These are phyloP conservation scores for Halocynthia aurantium DNA, from an alignment of 23 tunicate genomes.

Conservation along the genomic window DNA sequence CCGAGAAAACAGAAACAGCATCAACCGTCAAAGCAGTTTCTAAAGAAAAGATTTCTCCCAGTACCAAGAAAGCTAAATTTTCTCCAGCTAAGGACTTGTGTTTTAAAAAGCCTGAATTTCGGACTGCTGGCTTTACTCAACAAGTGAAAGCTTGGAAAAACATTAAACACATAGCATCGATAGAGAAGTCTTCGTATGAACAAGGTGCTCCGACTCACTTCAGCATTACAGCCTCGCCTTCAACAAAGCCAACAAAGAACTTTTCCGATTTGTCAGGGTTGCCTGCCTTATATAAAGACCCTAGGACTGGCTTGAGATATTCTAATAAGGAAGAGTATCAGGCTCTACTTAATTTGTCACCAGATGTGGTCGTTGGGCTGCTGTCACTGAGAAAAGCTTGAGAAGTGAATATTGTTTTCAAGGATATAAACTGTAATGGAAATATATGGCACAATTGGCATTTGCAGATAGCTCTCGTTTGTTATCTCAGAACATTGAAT, in stretches of 20 bases:
- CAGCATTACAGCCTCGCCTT: slow-evolving; percentile 53
- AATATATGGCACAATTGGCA: too few species aligned
- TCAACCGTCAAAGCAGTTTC: not conserved
- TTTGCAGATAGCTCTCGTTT: too few species aligned
- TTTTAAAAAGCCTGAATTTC: slow-evolving; percentile 61
- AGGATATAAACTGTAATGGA: too few species aligned
- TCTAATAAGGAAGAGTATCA: slow-evolving; percentile 64
- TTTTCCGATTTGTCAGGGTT: slow-evolving; percentile 78
- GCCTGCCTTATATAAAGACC: slow-evolving; percentile 69
- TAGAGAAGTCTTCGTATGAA: slow-evolving; percentile 36
- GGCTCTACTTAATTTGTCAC: slow-evolving; percentile 39
- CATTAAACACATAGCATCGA: slow-evolving; percentile 45
- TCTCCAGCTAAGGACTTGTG: not conserved
- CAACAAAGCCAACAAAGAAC: slow-evolving; percentile 57
- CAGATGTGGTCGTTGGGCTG: slow-evolving; percentile 53
- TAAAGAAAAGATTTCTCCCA: too few species aligned
- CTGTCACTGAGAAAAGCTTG: slow-evolving; percentile 43
- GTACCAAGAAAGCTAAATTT: too few species aligned
- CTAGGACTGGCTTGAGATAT: slow-evolving; percentile 55
- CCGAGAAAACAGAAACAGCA: not conserved
- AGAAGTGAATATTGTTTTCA: too few species aligned
- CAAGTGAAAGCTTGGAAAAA: slow-evolving; percentile 69
- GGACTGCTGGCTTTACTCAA: slow-evolving; percentile 38
- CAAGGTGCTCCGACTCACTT: slow-evolving; percentile 37
- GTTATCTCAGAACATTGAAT: too few species aligned